These are phyloP conservation scores for Scomber japonicus DNA, from an alignment of 2,113 vertebrate species.

Conservation along the genomic window DNA sequence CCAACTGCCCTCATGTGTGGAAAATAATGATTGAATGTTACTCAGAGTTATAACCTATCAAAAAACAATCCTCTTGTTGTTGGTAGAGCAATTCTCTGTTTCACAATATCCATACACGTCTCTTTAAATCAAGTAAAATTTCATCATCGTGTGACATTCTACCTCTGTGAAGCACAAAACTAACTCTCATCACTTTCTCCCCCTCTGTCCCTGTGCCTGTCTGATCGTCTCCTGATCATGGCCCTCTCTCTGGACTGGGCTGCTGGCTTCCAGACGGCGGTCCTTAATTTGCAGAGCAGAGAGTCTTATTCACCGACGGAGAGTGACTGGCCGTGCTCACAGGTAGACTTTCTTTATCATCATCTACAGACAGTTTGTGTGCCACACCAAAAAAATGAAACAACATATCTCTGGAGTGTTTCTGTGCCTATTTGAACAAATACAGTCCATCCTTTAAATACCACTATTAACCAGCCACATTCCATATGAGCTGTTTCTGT, in stretches of 20 bases:
- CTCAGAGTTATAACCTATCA: neutral
- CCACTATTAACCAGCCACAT: neutral
- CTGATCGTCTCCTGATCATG: constrained; percentile 35
- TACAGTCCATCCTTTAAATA: neutral
- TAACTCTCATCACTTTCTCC: constrained; percentile 12
- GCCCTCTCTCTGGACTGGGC: neutral
- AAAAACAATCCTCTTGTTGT: neutral
- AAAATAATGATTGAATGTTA: no score
- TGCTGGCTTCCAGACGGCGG: constrained; percentile 87
- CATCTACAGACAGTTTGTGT: neutral
- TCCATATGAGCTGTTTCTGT: neutral
- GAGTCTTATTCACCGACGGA: constrained; percentile 94
- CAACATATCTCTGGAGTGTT: neutral
- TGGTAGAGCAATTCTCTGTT: neutral
- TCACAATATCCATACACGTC: neutral
- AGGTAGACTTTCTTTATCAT: constrained; percentile 82
- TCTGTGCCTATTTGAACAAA: neutral
- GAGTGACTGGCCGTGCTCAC: constrained; percentile 91
- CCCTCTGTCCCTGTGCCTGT: constrained; percentile 44
- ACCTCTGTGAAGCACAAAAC: constrained; percentile 36
- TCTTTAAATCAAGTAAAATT: no score
- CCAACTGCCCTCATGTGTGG: no score
- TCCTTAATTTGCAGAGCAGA: constrained; percentile 95
- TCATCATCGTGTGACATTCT: constrained; percentile 16
- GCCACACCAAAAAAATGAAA: neutral